Percentiles rank a stretch among this genome's conserved stretches.
Conservation (phyloP, 1,140 invertebrate species). For the Conus betulinus region DNA sequence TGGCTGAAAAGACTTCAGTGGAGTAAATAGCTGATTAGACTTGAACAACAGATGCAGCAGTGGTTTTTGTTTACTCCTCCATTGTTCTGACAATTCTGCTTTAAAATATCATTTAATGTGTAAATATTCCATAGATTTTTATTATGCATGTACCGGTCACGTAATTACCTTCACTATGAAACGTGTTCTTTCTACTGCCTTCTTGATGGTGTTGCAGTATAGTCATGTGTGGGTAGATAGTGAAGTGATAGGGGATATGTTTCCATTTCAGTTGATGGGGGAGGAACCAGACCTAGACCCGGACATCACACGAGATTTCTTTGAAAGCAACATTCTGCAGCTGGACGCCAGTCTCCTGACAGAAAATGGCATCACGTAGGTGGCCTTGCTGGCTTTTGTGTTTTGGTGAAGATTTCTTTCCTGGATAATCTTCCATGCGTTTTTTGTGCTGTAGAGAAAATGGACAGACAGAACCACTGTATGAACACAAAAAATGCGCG, state of each 20-base stretch:
- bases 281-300: conserved; percentile 98
- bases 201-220: too few relatives aligned
- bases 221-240: neutral
- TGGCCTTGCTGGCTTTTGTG: conserved; percentile 34
- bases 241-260: neutral
- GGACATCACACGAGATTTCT: conserved; percentile 96
- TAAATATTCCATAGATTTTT: too few relatives aligned
- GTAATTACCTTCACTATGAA: too few relatives aligned
- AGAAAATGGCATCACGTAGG: conserved; percentile 95
- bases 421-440: neutral
- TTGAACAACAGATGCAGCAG: too few relatives aligned
- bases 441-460: neutral
- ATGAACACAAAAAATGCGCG: too few relatives aligned
- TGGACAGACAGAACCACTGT: neutral
- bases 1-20: too few relatives aligned
- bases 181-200: too few relatives aligned
- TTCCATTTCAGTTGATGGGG: conserved; percentile 85
- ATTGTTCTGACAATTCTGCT: too few relatives aligned
- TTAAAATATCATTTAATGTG: too few relatives aligned
- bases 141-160: too few relatives aligned
- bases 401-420: neutral
- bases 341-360: conserved; percentile 93
- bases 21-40: too few relatives aligned
- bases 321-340: conserved; percentile 95
- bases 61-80: too few relatives aligned